Evolutionary conservation across 2,888 invertebrate species (phyloP).

Genomic region (Podabrus alpinus): DNA sequence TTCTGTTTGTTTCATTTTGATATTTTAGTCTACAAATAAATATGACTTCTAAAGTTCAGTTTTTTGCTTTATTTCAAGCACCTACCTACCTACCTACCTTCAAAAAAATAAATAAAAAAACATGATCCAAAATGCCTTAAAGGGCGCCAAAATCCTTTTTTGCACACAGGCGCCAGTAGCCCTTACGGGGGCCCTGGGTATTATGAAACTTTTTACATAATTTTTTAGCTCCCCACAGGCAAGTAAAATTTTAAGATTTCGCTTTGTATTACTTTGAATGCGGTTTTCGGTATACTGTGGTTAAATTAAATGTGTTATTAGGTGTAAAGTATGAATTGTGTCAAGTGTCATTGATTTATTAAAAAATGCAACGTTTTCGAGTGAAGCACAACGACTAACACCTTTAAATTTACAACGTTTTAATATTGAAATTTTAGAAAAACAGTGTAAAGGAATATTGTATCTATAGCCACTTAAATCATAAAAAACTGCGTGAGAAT

Average conservation of each 20-base stretch:
- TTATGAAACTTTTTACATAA: no score
- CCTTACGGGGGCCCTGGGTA: no score
- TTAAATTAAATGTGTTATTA: neutral
- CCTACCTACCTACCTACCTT: no score
- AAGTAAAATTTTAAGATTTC: neutral
- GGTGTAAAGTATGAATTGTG: neutral
- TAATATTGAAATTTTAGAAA: neutral
- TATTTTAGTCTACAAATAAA: no score
- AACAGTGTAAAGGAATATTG: neutral
- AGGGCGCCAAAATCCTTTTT: no score
- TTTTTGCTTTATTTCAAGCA: no score
- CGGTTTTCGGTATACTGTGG: neutral
- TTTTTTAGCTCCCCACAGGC: no score
- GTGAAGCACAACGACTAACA: neutral
- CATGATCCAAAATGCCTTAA: no score
- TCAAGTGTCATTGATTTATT: neutral
- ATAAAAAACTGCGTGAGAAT: neutral
- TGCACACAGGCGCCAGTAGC: no score
- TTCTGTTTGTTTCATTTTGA: no score
- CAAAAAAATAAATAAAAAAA: no score
- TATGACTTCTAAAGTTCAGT: no score
- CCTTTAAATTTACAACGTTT: neutral
- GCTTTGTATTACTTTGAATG: neutral
- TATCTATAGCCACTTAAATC: neutral
- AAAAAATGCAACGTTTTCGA: neutral